phyloP scores from a whole-genome alignment of 1,140 invertebrate genomes.

The Calycopis cecrops region DNA sequence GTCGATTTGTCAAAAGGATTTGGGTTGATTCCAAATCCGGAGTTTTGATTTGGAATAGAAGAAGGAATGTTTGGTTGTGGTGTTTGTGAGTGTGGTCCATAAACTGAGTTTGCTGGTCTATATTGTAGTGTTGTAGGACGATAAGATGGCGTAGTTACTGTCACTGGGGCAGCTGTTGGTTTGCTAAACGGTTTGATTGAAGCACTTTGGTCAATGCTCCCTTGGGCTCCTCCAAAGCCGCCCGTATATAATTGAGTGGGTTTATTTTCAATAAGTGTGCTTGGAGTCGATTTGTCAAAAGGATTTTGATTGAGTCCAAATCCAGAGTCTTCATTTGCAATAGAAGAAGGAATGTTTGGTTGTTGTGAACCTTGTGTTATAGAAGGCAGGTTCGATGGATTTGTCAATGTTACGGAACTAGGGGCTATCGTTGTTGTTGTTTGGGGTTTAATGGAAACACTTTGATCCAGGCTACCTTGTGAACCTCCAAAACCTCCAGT shows the following conservation, averaged over 20 bases:
- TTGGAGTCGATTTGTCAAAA: background rate
- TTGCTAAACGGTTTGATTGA: background rate
- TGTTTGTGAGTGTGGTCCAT: background rate
- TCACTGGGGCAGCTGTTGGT: background rate
- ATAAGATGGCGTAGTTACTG: background rate
- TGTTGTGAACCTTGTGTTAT: background rate
- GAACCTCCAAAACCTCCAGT: conserved; percentile 34
- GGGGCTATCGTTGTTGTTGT: background rate
- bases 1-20: background rate
- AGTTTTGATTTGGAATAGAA: too few species aligned
- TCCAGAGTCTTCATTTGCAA: conserved; percentile 2
- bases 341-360: background rate
- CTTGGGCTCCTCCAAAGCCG: conserved; percentile 1
- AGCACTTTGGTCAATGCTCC: background rate
- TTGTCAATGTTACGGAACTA: background rate
- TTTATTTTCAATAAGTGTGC: conserved; percentile 1
- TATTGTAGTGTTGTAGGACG: background rate
- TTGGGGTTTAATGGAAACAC: background rate
- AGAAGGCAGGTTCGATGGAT: background rate
- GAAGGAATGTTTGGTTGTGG: too few species aligned
- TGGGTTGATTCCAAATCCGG: background rate
- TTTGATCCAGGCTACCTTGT: conserved; percentile 16
- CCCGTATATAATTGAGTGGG: background rate
- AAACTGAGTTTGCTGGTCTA: background rate
- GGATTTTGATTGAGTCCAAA: conserved; percentile 22